Evolutionary conservation across 2,888 invertebrate species (phyloP).

Genomic region (Machimus atricapillus): DNA sequence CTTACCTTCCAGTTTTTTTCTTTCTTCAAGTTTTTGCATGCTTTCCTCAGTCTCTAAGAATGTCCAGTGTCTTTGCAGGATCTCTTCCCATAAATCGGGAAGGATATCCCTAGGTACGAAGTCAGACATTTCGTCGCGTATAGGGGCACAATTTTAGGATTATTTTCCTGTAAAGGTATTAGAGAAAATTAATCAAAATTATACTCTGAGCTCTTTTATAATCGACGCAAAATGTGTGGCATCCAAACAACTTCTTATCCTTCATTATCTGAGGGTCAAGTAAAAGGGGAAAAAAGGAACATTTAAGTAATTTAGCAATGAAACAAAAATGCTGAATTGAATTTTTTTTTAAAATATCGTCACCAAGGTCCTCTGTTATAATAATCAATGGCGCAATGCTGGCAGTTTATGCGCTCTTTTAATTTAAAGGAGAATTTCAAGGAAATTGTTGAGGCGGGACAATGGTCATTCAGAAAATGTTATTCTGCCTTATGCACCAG

Average conservation of each 20-base stretch:
- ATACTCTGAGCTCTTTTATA: not conserved
- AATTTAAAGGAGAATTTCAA: not conserved
- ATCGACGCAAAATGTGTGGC: not conserved
- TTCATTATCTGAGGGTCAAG: not conserved
- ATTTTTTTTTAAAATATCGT: not conserved
- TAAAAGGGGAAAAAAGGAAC: not conserved
- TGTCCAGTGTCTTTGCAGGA: constrained; percentile 78
- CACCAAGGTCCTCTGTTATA: not conserved
- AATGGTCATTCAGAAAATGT: not conserved
- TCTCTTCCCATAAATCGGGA: constrained; percentile 73
- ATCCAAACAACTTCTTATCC: not conserved
- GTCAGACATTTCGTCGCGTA: constrained; percentile 57
- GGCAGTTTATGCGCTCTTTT: not conserved
- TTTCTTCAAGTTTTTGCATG: constrained; percentile 76
- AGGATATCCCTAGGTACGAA: constrained; percentile 61
- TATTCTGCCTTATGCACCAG: not conserved
- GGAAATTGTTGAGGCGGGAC: not conserved
- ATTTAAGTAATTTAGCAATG: not conserved
- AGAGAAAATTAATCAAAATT: not conserved
- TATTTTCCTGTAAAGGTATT: not conserved
- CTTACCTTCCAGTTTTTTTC: constrained; percentile 79
- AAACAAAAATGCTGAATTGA: not conserved
- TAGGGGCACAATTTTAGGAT: not conserved
- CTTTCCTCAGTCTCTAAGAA: constrained; percentile 83
- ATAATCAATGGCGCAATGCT: not conserved